These are phyloP conservation scores for Eristalinus sepulchralis DNA, from an alignment of 2,888 invertebrate genomes.

Conservation along the genomic window DNA sequence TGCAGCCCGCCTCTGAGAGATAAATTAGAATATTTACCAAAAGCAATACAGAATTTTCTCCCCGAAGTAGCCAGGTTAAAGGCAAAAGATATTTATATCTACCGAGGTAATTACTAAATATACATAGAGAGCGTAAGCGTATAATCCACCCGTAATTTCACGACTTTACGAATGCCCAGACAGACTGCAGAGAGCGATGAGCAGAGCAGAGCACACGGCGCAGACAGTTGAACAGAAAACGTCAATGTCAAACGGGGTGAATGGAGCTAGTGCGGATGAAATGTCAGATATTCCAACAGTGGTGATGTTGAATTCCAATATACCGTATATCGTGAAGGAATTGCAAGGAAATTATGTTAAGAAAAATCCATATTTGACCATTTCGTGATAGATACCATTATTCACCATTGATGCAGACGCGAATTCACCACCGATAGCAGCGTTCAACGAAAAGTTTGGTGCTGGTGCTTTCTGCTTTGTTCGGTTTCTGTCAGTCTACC, in stretches of 20 bases:
- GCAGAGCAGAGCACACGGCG: neutral
- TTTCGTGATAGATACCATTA: neutral
- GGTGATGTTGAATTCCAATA: neutral
- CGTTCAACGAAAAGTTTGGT: neutral
- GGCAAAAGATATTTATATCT: conserved; percentile 64
- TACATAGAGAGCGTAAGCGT: conserved; percentile 29
- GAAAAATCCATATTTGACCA: neutral
- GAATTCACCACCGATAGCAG: neutral
- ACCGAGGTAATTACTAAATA: conserved; percentile 49
- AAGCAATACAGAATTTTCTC: conserved; percentile 46
- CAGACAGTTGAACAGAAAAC: neutral
- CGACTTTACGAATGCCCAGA: conserved; percentile 11
- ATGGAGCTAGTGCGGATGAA: neutral
- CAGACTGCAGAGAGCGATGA: neutral
- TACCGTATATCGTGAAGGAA: neutral
- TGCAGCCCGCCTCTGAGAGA: conserved; percentile 29
- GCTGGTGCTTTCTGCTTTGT: neutral
- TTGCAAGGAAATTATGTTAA: neutral
- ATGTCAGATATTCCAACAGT: neutral
- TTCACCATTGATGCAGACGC: neutral
- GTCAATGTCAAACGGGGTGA: neutral
- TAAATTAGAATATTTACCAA: conserved; percentile 52
- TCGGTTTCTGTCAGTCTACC: neutral
- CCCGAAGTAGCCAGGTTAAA: conserved; percentile 54
- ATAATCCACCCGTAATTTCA: conserved; percentile 19